phyloP scores from a whole-genome alignment of 2,888 invertebrate genomes.

The Acanthosepion pharaonis region DNA sequence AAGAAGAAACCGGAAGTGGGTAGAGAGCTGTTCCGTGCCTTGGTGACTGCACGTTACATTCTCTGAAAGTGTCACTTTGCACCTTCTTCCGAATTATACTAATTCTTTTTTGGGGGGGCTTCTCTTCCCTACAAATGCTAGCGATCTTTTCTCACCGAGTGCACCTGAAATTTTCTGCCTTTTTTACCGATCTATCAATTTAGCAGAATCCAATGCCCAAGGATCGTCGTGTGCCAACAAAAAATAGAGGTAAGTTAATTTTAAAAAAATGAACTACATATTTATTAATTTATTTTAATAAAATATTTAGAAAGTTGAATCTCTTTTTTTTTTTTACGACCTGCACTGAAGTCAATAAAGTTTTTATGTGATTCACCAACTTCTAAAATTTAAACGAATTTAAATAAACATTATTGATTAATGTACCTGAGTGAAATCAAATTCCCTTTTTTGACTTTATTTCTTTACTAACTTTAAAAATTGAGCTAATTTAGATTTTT shows the following conservation, averaged over 20 bases:
- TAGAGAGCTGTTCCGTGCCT: background rate
- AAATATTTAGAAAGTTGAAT: too few species aligned
- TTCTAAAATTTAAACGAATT: too few species aligned
- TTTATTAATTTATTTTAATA: too few species aligned
- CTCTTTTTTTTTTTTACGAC: too few species aligned
- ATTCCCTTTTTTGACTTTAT: too few species aligned
- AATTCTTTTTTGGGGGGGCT: background rate
- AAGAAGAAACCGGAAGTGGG: constrained; percentile 20
- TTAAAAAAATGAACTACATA: too few species aligned
- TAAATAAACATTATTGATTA: too few species aligned
- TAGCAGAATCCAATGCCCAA: constrained; percentile 22
- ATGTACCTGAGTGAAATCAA: too few species aligned
- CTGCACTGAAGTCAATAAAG: too few species aligned
- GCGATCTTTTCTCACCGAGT: background rate
- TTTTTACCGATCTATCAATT: background rate
- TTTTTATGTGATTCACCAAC: too few species aligned
- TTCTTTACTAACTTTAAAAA: too few species aligned
- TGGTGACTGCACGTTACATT: background rate
- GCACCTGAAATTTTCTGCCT: background rate
- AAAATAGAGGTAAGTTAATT: background rate
- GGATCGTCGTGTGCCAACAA: constrained; percentile 17
- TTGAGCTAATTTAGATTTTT: too few species aligned
- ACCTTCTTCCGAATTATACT: background rate
- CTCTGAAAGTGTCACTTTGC: background rate
- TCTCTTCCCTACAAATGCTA: background rate